Conservation (phyloP, 2,888 invertebrate genomes). For the Deilephila elpenor region DNA sequence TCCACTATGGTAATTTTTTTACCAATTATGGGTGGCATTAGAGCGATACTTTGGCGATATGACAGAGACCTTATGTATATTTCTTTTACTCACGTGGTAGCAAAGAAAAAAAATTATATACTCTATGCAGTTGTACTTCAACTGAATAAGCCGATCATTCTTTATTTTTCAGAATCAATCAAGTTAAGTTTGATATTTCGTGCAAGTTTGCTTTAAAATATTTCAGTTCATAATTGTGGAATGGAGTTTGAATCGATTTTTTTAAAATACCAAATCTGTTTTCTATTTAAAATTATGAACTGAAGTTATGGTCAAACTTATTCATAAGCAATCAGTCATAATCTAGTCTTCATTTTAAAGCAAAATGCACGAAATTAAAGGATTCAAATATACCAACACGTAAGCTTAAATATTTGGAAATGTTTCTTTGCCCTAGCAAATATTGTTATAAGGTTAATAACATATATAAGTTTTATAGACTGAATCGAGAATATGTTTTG, state of each 20-base stretch:
- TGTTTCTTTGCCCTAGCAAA: slow-evolving; percentile 31
- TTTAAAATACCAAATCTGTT: too few species aligned
- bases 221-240: background rate
- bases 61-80: too few species aligned
- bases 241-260: too few species aligned
- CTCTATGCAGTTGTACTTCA: too few species aligned
- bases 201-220: background rate
- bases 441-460: slow-evolving; percentile 38
- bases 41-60: too few species aligned
- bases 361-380: background rate
- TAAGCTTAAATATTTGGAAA: slow-evolving; percentile 12
- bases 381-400: background rate
- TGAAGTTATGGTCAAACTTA: background rate
- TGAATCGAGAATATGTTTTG: slow-evolving; percentile 44
- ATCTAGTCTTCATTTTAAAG: slow-evolving; percentile 23
- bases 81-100: too few species aligned
- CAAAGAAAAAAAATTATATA: too few species aligned
- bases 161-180: background rate
- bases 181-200: background rate
- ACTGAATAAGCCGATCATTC: background rate
- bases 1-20: too few species aligned
- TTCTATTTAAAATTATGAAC: background rate
- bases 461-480: slow-evolving; percentile 42
- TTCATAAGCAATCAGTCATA: slow-evolving; percentile 4
- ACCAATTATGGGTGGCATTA: too few species aligned